phyloP scores from a whole-genome alignment of 2,888 invertebrate species.

The Chrysomela aeneicollis region DNA sequence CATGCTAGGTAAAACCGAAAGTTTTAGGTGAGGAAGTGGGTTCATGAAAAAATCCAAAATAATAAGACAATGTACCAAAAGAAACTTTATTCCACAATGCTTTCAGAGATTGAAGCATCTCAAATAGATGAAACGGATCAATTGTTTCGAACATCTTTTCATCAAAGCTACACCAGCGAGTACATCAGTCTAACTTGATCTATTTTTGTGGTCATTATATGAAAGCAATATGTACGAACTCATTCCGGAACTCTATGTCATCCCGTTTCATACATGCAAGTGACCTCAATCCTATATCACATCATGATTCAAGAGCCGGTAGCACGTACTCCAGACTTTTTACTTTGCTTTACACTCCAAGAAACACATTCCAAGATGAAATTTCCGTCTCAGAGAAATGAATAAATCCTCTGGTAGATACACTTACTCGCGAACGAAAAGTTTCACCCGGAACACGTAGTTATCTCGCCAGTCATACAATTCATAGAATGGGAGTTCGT shows the following conservation, averaged over 20 bases:
- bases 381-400: conserved; percentile 23
- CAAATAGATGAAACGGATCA: too few relatives aligned
- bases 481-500: conserved; percentile 47
- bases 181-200: too few relatives aligned
- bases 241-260: not conserved
- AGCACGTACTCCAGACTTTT: conserved; percentile 15
- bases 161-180: too few relatives aligned
- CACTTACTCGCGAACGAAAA: conserved; percentile 37
- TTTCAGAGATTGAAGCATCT: too few relatives aligned
- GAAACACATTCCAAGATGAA: conserved; percentile 22
- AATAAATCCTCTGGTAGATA: conserved; percentile 33
- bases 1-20: too few relatives aligned
- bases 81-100: too few relatives aligned
- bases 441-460: conserved; percentile 42
- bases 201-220: too few relatives aligned
- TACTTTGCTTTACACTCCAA: conserved; percentile 25
- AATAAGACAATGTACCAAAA: too few relatives aligned
- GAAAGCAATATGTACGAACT: too few relatives aligned
- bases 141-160: too few relatives aligned
- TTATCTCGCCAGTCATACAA: conserved; percentile 44
- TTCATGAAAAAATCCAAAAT: too few relatives aligned
- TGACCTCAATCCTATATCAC: not conserved
- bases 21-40: too few relatives aligned
- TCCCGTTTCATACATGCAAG: not conserved
- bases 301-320: not conserved